These are phyloP conservation scores for Acromyrmex echinatior DNA, from an alignment of 1,140 invertebrate genomes.

Conservation along the genomic window DNA sequence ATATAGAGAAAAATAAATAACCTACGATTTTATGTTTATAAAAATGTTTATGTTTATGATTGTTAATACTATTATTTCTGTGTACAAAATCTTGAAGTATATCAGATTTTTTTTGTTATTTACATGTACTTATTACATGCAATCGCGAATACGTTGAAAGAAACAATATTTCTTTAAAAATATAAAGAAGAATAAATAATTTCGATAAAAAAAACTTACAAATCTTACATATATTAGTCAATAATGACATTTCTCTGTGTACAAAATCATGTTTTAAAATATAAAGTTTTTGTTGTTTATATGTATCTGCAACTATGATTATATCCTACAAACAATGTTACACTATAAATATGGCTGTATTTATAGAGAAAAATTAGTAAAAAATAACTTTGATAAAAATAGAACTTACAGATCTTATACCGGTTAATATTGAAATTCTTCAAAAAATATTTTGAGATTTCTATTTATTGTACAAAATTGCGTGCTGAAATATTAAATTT, in stretches of 20 bases:
- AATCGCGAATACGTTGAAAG: too few relatives aligned
- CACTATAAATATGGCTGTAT: neutral
- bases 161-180: too few relatives aligned
- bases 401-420: neutral
- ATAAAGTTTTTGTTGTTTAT: too few relatives aligned
- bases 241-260: too few relatives aligned
- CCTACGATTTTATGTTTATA: too few relatives aligned
- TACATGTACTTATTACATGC: neutral
- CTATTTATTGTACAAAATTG: neutral
- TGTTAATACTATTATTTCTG: neutral
- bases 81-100: neutral
- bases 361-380: neutral
- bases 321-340: neutral
- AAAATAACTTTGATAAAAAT: neutral
- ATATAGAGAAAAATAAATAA: neutral
- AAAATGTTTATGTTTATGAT: neutral
- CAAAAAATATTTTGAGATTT: slow-evolving; percentile 2
- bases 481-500: neutral
- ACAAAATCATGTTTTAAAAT: too few relatives aligned
- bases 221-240: too few relatives aligned
- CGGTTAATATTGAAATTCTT: neutral
- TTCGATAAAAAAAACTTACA: too few relatives aligned
- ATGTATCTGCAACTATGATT: too few relatives aligned
- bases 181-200: too few relatives aligned
- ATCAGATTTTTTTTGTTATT: neutral